These are phyloP conservation scores for Pristionchus exspectatus DNA, from an alignment of 2,888 invertebrate species.

Conservation along the genomic window DNA sequence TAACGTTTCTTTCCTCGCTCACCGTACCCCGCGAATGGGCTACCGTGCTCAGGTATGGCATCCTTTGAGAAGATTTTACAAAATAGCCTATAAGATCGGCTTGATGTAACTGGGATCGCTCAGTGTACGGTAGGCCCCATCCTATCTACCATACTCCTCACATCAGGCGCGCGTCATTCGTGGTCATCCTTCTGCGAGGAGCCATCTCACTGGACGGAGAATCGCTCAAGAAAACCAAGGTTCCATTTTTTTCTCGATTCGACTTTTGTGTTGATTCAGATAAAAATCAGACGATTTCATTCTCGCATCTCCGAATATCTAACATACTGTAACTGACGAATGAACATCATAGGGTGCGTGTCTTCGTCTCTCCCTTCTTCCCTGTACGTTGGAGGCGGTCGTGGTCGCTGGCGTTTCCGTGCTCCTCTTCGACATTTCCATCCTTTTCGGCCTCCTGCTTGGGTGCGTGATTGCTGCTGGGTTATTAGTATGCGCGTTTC, in stretches of 20 bases:
- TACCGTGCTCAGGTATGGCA: constrained; percentile 36
- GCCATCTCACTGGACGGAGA: constrained; percentile 29
- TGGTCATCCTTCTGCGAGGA: constrained; percentile 48
- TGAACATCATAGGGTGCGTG: constrained; percentile 50
- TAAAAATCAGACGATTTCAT: no score
- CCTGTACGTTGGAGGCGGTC: constrained; percentile 4
- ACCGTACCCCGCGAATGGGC: constrained; percentile 37
- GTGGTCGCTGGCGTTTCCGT: not conserved
- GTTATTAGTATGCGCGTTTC: no score
- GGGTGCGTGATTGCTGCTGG: no score
- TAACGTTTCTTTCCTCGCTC: not conserved
- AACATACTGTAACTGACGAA: no score
- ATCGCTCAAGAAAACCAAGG: constrained; percentile 44
- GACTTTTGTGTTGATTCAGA: no score
- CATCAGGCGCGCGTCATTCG: not conserved
- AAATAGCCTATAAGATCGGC: no score
- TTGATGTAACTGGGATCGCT: no score
- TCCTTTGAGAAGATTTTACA: no score
- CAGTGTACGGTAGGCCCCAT: no score
- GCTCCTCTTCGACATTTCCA: constrained; percentile 21
- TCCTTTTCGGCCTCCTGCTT: constrained; percentile 3
- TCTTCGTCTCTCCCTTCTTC: constrained; percentile 41
- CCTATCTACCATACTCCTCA: not conserved
- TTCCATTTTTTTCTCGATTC: no score
- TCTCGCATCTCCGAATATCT: no score